Evolutionary conservation across 92 coral and sea anemone species (phyloP), one percentile per base, ranked within the genome.

Genomic region (Siderastrea siderea): DNA sequence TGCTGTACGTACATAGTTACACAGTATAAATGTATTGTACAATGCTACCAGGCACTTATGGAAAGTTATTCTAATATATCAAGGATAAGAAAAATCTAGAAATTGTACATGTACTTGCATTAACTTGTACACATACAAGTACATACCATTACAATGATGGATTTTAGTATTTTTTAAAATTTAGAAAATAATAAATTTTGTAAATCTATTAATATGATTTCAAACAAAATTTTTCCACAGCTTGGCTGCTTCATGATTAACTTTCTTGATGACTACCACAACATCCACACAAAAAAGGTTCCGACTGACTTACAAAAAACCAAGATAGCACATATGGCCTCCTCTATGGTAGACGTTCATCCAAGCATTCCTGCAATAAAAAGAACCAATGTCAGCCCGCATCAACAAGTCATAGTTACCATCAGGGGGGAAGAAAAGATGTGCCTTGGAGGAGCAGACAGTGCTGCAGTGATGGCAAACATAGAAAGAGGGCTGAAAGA

Each of bases 291-390:
- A 13, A 92, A 46, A 58, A 83, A 88, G 13, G 80, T 84, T n/a
- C 92, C 92, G 54, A 76, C 87, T 26, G 73, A 79, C 75, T 65
- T 84, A 2, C 57, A 75, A 49, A 84, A 70, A 82, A 68, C 82
- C 61, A 87, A 84, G 65, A 81, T 76, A 9, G 89, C 87, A 9
- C 95, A 92, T 80, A 92, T 92, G 95, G 93, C 92, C 54, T 88
- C 93, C 2, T 65, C 75, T 15, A 72, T 84, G 87, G 19, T 88
- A 3, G 95, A 92, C 54, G 70, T 92, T 2, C 95, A 92, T 6
- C 71, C 69, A 53, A 8, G 69, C 13, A 77, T 92, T 14, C 50
- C 78, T 57, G 95, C 92, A 19, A 68, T 88, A 59, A 62, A 43
- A 5, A 65, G 72, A 54, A 64, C 87, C 48, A 8, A 50, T n/a